phyloP scores from a whole-genome alignment of 2,888 invertebrate genomes.

The Coenonympha arcania region DNA sequence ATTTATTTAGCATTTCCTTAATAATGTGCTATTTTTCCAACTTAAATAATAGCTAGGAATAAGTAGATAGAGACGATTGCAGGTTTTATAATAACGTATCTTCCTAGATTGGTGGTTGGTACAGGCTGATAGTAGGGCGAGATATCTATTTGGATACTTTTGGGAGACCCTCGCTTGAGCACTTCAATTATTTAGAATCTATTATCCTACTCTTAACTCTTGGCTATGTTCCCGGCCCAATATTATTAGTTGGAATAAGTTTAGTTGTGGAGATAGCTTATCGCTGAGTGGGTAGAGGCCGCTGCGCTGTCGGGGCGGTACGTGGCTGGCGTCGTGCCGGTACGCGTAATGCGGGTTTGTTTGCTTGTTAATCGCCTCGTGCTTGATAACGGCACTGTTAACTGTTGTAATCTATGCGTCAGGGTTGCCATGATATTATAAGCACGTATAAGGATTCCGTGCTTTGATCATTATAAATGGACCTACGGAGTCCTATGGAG shows the following conservation, averaged over 20 bases:
- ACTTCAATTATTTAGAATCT: slow-evolving; percentile 11
- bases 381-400: not conserved
- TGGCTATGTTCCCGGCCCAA: slow-evolving; percentile 24
- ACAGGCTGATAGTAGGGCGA: too few relatives aligned
- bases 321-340: not conserved
- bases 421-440: not conserved
- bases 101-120: too few relatives aligned
- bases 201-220: slow-evolving; percentile 11
- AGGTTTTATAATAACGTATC: too few relatives aligned
- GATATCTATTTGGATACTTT: not conserved
- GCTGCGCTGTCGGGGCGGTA: not conserved
- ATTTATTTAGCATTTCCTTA: too few relatives aligned
- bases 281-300: not conserved
- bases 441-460: too few relatives aligned
- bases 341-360: not conserved
- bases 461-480: too few relatives aligned
- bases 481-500: too few relatives aligned
- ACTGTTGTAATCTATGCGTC: too few relatives aligned
- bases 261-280: slow-evolving; percentile 16
- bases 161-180: slow-evolving; percentile 12
- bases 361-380: not conserved
- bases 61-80: too few relatives aligned
- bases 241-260: slow-evolving; percentile 19
- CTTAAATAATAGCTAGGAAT: too few relatives aligned
- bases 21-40: too few relatives aligned